Evolutionary conservation across 2,888 invertebrate genomes (phyloP).

Genomic region (Epirrhoe alternata): DNA sequence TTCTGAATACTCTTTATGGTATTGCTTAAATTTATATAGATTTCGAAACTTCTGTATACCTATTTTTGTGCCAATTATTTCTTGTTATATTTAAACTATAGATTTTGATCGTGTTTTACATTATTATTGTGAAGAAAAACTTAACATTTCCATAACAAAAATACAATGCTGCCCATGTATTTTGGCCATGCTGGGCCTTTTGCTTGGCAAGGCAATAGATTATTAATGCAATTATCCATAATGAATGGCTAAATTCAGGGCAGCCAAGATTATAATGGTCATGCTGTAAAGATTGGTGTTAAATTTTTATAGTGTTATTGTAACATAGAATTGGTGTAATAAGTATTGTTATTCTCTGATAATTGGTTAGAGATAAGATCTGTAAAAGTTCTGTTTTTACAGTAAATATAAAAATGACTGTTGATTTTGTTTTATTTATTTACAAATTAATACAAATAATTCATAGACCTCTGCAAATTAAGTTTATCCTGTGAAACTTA

Average conservation of each 20-base stretch:
- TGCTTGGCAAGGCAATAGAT: constrained; percentile 9
- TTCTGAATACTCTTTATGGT: constrained; percentile 1
- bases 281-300: constrained; percentile 24
- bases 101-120: constrained; percentile 50
- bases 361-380: constrained; percentile 63
- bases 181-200: constrained; percentile 9
- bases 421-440: constrained; percentile 61
- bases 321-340: constrained; percentile 67
- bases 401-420: constrained; percentile 77
- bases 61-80: constrained; percentile 65
- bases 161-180: constrained; percentile 9
- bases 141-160: constrained; percentile 20
- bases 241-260: constrained; percentile 1
- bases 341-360: constrained; percentile 72
- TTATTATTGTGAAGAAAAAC: constrained; percentile 38
- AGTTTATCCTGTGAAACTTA: no score
- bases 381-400: constrained; percentile 79
- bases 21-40: constrained; percentile 32
- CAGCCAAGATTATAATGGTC: constrained; percentile 6
- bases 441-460: neutral
- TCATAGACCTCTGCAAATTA: neutral
- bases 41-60: neutral
- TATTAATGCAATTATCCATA: neutral
- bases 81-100: constrained; percentile 39
- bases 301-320: constrained; percentile 12